Conservation (phyloP, 2,888 invertebrate genomes). For the Lithophane semibrunnea region DNA sequence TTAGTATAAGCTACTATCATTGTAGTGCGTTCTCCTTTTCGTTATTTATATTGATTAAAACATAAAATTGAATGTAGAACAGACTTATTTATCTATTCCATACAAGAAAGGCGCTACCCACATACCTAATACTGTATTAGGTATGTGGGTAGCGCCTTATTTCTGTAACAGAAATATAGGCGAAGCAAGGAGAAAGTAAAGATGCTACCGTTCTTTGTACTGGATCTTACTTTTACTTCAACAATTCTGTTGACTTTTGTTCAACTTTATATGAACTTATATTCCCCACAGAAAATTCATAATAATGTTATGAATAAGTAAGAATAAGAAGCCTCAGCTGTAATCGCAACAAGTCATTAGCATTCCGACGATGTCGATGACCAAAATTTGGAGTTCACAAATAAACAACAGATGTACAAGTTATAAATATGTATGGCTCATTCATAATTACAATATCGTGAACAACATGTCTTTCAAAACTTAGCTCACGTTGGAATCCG, state of each 20-base stretch:
- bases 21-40: neutral
- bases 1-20: constrained; percentile 6
- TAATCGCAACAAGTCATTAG: constrained; percentile 54
- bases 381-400: constrained; percentile 54
- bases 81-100: constrained; percentile 4
- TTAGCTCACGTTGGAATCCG: constrained; percentile 64
- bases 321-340: constrained; percentile 15
- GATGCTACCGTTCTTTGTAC: constrained; percentile 31
- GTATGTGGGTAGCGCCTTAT: no score
- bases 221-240: constrained; percentile 40
- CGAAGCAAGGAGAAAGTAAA: constrained; percentile 48
- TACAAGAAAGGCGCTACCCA: constrained; percentile 22
- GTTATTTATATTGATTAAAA: constrained; percentile 27
- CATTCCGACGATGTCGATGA: constrained; percentile 58
- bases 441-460: constrained; percentile 57
- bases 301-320: constrained; percentile 22
- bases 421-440: constrained; percentile 52
- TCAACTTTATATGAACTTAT: constrained; percentile 16
- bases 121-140: constrained; percentile 18
- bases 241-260: constrained; percentile 39
- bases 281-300: constrained; percentile 21
- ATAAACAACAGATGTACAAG: constrained; percentile 56
- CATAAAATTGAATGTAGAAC: constrained; percentile 1
- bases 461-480: constrained; percentile 54
- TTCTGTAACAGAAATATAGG: constrained; percentile 37